Base-by-base conservation (phyloP, 1,140 invertebrate genomes). In the Achatina immaculata region DNA sequence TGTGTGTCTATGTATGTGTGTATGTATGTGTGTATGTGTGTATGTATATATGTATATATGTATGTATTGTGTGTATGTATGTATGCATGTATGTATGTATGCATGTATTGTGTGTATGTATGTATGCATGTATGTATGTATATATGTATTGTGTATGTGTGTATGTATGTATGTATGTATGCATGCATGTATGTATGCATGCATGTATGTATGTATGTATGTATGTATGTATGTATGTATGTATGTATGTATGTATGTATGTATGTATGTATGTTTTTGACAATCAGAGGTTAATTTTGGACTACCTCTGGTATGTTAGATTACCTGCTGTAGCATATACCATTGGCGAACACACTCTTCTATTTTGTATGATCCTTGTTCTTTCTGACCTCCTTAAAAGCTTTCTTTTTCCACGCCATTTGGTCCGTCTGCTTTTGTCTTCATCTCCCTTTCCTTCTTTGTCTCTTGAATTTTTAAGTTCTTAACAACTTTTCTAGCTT, bases 191-290 rank as follows among this genome's bases (percentile, higher is more conserved):
- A 48, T 73, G 42, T 43, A 73, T 73, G 28, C 45, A 73, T 73
- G 42, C 45, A 48, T 45, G 40, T 73, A 48, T 42, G 42, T 73
- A 48, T 48, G 42, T 73, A 48, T 73, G 28, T 73, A 42, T 73
- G 42, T 73, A 42, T 73, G 42, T 73, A 42, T 73, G 42, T 73
- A 42, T 73, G 42, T 73, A 73, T 73, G 42, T 73, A 48, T 73
- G 42, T 73, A 48, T 76, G 19, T 76, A 76, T 76, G 38, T 76
- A 55, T 76, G n/a, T 76, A 76, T 76, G 38, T 76, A 76, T 76
- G n/a, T 76, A 76, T 76, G 38, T 76, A 76, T 76, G 51, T 76
- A 76, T 76, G 38, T 76, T n/a, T n/a, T n/a, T n/a, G n/a, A n/a
- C n/a, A n/a, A n/a, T n/a, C n/a, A n/a, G n/a, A n/a, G n/a, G n/a